Evolutionary conservation across 1,140 invertebrate species (phyloP), one percentile per base, ranked within the genome.

Genomic region (Diachasmimorpha longicaudata): DNA sequence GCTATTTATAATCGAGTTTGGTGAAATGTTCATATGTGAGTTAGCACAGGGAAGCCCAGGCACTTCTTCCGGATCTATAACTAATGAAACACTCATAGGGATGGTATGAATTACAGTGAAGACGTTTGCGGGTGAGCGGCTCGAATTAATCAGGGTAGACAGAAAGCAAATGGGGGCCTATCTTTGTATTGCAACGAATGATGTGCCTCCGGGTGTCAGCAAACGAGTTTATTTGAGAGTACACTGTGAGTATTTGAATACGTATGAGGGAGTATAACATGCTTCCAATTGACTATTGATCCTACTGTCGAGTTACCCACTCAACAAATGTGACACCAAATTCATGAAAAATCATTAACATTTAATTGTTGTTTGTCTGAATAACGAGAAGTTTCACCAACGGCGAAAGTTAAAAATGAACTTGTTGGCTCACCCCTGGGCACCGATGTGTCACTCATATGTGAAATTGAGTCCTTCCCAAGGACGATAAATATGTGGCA

Each of bases 101-200:
- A 63, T 23, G 46, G 25, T 73, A 67, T 83, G 79, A 81, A 84
- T 86, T 83, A 72, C 83, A 90, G 89, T 86, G 79, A 90, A 93
- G 79, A 92, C 90, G 81, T 91, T 86, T 85, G 90, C 90, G 82
- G 92, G 92, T 14, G 90, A 92, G 71, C 90, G 86, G 67, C 88
- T 94, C 74, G 90, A 91, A 79, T 90, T 95, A 79, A 90, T 90
- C 76, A 91, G 91, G 79, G 90, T 94, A 78, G 93, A 93, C 77
- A 89, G 93, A 36, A 89, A 90, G 77, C 93, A 94, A 89, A 94
- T 94, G 93, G 93, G 93, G 8, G 92, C 93, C 70, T 94, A 93
- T 86, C 90, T 94, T 77, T 94, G 93, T 86, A 94, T 94, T 81
- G 93, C 93, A 10, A 92, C 90, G 80, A 94, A 94, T 82, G 93